Percentiles rank a stretch among this genome's conserved stretches.
Evolutionary conservation across 2,888 invertebrate species (phyloP).

Genomic region (Acronicta aceris): DNA sequence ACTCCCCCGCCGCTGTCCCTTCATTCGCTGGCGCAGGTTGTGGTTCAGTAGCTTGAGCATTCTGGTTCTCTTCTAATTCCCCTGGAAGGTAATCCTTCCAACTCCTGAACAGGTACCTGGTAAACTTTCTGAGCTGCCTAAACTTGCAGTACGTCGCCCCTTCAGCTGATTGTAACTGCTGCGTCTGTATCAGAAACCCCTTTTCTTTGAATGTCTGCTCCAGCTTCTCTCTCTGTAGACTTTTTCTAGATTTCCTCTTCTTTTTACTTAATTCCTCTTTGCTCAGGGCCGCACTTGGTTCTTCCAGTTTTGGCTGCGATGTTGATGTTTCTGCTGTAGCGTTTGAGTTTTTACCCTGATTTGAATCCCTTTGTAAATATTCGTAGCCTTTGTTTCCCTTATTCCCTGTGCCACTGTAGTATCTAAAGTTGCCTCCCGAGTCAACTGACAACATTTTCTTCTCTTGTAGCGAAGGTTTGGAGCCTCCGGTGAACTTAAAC

Average conservation of each 20-base stretch:
- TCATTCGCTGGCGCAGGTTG: constrained; percentile 49
- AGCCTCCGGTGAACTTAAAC: constrained; percentile 97
- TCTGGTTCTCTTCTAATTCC: constrained; percentile 85
- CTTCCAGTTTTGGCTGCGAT: constrained; percentile 54
- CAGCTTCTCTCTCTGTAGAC: constrained; percentile 95
- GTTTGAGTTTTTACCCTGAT: constrained; percentile 83
- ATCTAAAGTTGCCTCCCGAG: constrained; percentile 95
- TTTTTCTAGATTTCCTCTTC: constrained; percentile 94
- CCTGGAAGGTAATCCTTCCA: constrained; percentile 98
- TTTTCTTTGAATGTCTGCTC: constrained; percentile 98
- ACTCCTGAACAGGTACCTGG: constrained; percentile 96
- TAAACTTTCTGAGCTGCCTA: constrained; percentile 96
- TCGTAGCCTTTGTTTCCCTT: constrained; percentile 95
- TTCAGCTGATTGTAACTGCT: constrained; percentile 97
- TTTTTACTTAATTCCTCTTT: constrained; percentile 86
- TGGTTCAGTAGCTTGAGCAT: constrained; percentile 34
- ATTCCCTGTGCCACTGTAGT: constrained; percentile 95
- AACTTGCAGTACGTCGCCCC: constrained; percentile 98
- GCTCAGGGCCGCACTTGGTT: constrained; percentile 50
- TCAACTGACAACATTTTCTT: constrained; percentile 98
- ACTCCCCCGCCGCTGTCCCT: constrained; percentile 64
- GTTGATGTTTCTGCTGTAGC: constrained; percentile 63
- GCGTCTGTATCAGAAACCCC: constrained; percentile 97
- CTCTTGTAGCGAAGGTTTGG: constrained; percentile 96
- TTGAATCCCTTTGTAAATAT: constrained; percentile 92